Evolutionary conservation across 1,140 invertebrate genomes (phyloP).

Genomic region (Diploscapter pachys): DNA sequence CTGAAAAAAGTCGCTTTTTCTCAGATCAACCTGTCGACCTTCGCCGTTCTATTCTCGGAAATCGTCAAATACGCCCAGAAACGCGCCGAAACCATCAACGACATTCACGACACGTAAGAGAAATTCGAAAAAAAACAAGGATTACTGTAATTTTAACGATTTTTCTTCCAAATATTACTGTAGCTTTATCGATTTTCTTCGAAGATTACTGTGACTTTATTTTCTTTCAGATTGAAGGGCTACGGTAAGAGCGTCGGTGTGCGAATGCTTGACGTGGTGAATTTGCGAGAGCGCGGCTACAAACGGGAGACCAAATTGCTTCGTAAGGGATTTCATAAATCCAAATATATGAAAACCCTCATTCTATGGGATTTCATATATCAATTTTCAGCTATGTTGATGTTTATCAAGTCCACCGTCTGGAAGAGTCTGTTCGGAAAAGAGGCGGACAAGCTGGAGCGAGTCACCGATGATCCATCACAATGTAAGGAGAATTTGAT

Average conservation of each 20-base stretch:
- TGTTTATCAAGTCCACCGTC: constrained; percentile 90
- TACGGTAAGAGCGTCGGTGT: constrained; percentile 90
- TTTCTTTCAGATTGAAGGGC: constrained; percentile 74
- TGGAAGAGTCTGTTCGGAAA: constrained; percentile 97
- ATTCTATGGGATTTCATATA: too few species aligned
- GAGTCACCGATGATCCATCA: constrained; percentile 93
- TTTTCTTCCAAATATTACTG: constrained; percentile 17
- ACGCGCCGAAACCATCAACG: constrained; percentile 85
- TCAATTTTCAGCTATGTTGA: constrained; percentile 68
- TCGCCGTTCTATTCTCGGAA: constrained; percentile 92
- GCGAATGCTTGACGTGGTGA: constrained; percentile 85
- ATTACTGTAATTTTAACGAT: not conserved
- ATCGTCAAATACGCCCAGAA: constrained; percentile 97
- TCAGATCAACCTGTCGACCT: constrained; percentile 76
- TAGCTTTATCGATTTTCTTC: not conserved
- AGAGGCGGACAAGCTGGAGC: constrained; percentile 96
- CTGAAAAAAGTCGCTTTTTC: constrained; percentile 32
- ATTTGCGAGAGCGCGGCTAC: constrained; percentile 83
- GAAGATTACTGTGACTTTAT: too few species aligned
- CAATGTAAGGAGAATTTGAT: constrained; percentile 67
- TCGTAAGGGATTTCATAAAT: constrained; percentile 62
- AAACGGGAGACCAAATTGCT: constrained; percentile 92
- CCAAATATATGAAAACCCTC: not conserved
- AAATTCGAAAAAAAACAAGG: not conserved
- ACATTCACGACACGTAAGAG: constrained; percentile 82